Conservation (phyloP, 1,140 invertebrate species). For the Macrobrachium rosenbergii region DNA sequence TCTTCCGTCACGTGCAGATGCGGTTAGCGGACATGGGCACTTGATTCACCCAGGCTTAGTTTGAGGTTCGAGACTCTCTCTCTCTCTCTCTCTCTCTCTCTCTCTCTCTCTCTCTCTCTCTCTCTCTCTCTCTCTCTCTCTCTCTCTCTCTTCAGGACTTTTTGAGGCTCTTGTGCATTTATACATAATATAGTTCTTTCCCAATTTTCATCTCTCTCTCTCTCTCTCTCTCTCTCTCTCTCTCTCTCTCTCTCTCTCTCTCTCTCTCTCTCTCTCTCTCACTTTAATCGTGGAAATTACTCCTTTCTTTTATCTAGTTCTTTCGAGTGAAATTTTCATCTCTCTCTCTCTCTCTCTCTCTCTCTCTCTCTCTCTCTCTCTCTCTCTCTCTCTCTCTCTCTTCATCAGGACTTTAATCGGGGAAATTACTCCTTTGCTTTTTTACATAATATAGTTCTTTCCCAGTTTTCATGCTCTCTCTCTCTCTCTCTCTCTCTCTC, state of each 20-base stretch:
- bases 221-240: no score
- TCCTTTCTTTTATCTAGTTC: not conserved
- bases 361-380: constrained; percentile 9
- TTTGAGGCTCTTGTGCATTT: not conserved
- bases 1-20: no score
- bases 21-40: no score
- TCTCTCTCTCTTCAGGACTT: not conserved
- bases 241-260: not conserved
- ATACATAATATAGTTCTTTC: not conserved
- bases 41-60: no score
- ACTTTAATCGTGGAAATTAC: no score
- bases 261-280: no score
- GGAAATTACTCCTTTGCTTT: not conserved
- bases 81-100: constrained; percentile 24
- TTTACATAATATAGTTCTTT: not conserved
- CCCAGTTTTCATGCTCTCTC: not conserved
- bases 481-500: not conserved
- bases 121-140: constrained; percentile 11
- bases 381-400: constrained; percentile 25
- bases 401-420: not conserved
- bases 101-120: constrained; percentile 17
- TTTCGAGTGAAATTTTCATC: not conserved
- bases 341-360: constrained; percentile 19
- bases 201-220: no score
- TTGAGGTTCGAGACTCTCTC: not conserved